Evolutionary conservation across 2,888 invertebrate genomes (phyloP).

Genomic region (Camponotus fellah): DNA sequence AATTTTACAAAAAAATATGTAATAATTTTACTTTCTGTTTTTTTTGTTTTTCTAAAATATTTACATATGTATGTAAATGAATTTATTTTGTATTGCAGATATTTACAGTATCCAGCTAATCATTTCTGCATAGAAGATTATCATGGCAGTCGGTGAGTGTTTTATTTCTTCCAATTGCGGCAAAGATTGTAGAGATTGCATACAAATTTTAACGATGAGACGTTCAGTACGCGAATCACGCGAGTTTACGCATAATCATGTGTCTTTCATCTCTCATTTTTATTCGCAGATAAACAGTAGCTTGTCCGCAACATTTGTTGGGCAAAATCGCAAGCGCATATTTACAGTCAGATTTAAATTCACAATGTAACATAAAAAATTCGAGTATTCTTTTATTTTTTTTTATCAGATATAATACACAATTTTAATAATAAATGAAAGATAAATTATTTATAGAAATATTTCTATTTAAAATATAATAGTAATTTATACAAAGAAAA

Average conservation of each 20-base stretch:
- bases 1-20: neutral
- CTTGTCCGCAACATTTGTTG: conserved; percentile 20
- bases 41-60: neutral
- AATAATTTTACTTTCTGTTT: neutral
- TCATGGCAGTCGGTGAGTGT: conserved; percentile 80
- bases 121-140: conserved; percentile 66
- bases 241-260: conserved; percentile 77
- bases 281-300: conserved; percentile 42
- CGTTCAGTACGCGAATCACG: conserved; percentile 74
- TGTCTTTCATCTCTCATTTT: conserved; percentile 51
- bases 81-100: conserved; percentile 26
- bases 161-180: conserved; percentile 54
- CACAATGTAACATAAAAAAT: neutral
- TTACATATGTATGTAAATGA: neutral
- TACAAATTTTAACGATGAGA: conserved; percentile 58
- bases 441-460: neutral
- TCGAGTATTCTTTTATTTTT: neutral
- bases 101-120: neutral
- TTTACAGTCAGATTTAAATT: neutral
- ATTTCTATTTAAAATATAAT: neutral
- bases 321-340: conserved; percentile 4
- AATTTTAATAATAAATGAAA: neutral
- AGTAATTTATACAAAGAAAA: neutral
- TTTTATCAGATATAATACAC: neutral
- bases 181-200: conserved; percentile 51